Evolutionary conservation across 2,113 vertebrate species (phyloP).

Genomic region (Podiceps cristatus): DNA sequence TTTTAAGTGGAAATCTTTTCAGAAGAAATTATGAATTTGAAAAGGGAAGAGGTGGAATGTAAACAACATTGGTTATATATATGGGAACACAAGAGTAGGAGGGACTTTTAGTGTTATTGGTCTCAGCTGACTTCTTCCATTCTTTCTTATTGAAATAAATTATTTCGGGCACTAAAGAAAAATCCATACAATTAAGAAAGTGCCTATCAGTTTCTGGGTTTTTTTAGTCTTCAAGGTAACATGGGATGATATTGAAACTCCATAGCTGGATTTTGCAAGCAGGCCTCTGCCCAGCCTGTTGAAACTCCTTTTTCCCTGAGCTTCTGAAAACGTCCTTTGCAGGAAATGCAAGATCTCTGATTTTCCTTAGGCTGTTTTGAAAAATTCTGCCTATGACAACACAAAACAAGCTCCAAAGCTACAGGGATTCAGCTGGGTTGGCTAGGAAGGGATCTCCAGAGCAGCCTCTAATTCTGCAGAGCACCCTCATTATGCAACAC

Average conservation of each 20-base stretch:
- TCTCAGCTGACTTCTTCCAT: background rate
- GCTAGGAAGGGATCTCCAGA: background rate
- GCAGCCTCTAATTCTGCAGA: background rate
- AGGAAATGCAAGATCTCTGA: background rate
- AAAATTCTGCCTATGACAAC: background rate
- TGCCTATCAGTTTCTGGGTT: fast-evolving
- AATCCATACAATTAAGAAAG: background rate
- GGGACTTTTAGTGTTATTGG: background rate
- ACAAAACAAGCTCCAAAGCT: background rate
- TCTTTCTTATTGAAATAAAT: background rate
- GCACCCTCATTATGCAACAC: background rate
- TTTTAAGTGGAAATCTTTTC: background rate
- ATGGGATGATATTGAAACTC: background rate
- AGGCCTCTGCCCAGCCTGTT: background rate
- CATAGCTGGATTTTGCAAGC: background rate
- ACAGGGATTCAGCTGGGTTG: background rate
- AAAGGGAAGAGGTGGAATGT: background rate
- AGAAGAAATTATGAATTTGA: background rate
- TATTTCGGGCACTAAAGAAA: background rate
- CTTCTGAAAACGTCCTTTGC: background rate
- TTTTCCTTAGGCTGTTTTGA: background rate
- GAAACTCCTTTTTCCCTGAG: background rate
- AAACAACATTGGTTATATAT: background rate
- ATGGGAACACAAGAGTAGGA: background rate
- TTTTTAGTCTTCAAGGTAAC: background rate